Evolutionary conservation across 2,888 invertebrate genomes (phyloP), one percentile per base, ranked within the genome.

Genomic region (Ganaspis brasiliensis): DNA sequence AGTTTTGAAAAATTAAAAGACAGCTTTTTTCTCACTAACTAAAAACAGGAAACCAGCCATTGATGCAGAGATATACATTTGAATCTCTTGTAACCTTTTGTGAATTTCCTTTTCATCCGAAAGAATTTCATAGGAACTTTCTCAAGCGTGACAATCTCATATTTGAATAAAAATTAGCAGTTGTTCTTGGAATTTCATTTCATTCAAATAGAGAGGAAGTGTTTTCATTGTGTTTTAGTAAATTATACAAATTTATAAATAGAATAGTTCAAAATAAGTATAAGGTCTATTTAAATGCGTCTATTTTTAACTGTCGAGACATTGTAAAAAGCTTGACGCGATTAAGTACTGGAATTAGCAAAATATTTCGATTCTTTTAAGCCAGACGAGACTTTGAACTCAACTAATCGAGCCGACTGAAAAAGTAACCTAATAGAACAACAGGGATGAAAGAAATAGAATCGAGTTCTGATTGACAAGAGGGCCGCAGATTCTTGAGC

Each of bases 341-440:
- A 21, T n/a, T 9, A 21, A 19, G 63, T 14, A 67, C 67, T 67
- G 31, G 31, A 59, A 26, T 57, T n/a, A 59, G 31, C 14, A 35
- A 59, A 59, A 16, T 52, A 52, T 31, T 67, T 67, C 45, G 37
- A 45, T 67, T 67, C 24, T 67, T 67, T 45, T 67, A n/a, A 21
- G 8, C 40, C 21, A 67, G 67, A 45, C 24, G 21, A 45, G 67
- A 40, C 67, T 67, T 67, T 67, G 45, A 63, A 63, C 63, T 14
- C 21, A 12, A 19, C 19, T 63, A 63, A 63, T 63, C 63, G 63
- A 63, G 37, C 19, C 63, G 21, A 63, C 35, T 19, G 19, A 67
- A 67, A 67, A 67, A 21, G 45, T 40, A 63, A 67, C 14, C 8
- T 10, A 67, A 67, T 37, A 67, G 40, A 45, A 14, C 31, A 16